Evolutionary conservation across 1,140 invertebrate genomes (phyloP).

Genomic region (Diabrotica undecimpunctata): DNA sequence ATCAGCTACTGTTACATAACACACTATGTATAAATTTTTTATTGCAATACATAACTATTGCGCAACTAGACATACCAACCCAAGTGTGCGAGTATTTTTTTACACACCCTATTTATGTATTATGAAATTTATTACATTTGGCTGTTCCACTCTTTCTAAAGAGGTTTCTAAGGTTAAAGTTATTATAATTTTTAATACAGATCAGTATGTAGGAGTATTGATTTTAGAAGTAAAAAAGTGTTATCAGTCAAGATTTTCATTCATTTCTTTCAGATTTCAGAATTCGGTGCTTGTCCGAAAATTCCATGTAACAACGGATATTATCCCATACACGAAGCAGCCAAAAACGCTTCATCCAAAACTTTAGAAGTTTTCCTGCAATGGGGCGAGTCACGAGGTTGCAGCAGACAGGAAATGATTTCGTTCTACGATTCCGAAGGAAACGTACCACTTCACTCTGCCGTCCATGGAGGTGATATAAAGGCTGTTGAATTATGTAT

Average conservation of each 20-base stretch:
- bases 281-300: slow-evolving; percentile 66
- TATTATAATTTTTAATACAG: no score
- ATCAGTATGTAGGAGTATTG: no score
- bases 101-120: no score
- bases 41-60: no score
- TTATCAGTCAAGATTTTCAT: background rate
- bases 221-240: no score
- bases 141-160: no score
- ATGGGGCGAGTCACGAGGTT: slow-evolving; percentile 72
- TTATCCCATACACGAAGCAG: slow-evolving; percentile 84
- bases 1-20: no score
- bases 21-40: no score
- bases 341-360: slow-evolving; percentile 78
- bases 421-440: slow-evolving; percentile 79
- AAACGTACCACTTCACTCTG: slow-evolving; percentile 81
- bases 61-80: no score
- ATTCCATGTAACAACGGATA: slow-evolving; percentile 79
- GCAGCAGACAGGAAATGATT: slow-evolving; percentile 74
- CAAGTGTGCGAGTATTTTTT: no score
- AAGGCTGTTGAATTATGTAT: slow-evolving; percentile 84
- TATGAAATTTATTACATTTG: no score
- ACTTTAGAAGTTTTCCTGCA: slow-evolving; percentile 78
- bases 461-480: slow-evolving; percentile 81
- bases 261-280: slow-evolving; percentile 59
- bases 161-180: no score